Evolutionary conservation across 2,797 vertebrate genomes (phyloP), one percentile per base, ranked within the genome.

Genomic region (Falco cherrug): DNA sequence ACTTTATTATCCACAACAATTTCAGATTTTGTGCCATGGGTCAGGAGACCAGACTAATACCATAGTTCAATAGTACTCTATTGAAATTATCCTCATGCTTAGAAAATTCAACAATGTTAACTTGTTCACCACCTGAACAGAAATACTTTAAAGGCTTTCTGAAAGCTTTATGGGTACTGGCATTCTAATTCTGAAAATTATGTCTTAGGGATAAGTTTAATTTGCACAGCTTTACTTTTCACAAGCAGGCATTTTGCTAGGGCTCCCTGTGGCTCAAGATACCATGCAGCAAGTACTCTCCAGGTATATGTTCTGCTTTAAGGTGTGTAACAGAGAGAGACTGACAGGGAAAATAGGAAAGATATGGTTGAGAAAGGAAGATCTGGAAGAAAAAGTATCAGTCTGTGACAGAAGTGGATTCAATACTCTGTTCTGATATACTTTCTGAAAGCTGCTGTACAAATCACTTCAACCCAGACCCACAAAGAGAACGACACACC

Each of bases 11-110:
- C 45, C 84, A 76, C 78, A 95, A 65, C 20, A 48, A 64, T 71
- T 90, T 90, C 86, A 92, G 89, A 81, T 94, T 91, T 91, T 89
- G 79, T 87, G 68, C 33, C 48, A 61, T 0, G 6, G 76, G 60
- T 94, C 88, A 96, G 94, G 68, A 92, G 93, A 94, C 74, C 81
- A 95, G 80, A 63, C 70, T 93, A 97, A 96, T 95, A 92, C 78
- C 5, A 0, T 7, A 54, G 56, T 64, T 95, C 56, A 84, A 51
- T 18, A 96, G 68, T 54, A 63, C 56, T 91, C 76, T 61, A 64
- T 43, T 95, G 67, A 94, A 87, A 82, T 76, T 80, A 87, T 60
- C 84, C 85, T 92, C 70, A 75, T 69, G 67, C 90, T 95, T 67
- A 79, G 63, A 90, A 87, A 84, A 92, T 89, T 84, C 65, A 95